These are phyloP conservation scores for Cacatua alba DNA, from an alignment of 2,113 vertebrate genomes.

Conservation along the genomic window DNA sequence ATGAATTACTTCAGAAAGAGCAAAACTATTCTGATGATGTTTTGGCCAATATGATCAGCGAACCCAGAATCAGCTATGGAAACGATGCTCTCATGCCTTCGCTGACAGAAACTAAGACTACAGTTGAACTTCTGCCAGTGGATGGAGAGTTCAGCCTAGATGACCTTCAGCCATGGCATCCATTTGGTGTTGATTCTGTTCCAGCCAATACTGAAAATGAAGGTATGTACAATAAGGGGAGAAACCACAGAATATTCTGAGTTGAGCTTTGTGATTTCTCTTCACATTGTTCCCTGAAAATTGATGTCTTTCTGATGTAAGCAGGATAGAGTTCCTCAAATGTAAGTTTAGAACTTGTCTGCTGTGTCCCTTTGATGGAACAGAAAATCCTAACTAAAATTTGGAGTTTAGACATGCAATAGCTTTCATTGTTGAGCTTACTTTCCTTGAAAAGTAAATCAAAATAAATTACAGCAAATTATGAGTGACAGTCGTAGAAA, in stretches of 20 bases:
- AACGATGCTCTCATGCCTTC: constrained; percentile 97
- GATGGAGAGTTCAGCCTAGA: constrained; percentile 87
- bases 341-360: background rate
- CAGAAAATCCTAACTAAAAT: background rate
- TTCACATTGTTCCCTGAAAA: background rate
- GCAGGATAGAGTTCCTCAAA: background rate
- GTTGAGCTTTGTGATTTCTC: background rate
- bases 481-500: background rate
- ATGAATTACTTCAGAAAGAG: constrained; percentile 94
- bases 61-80: constrained; percentile 94
- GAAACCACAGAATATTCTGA: background rate
- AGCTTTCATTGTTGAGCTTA: background rate
- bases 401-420: background rate
- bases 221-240: constrained; percentile 73
- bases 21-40: constrained; percentile 94
- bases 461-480: background rate
- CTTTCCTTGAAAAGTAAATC: background rate
- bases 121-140: constrained; percentile 88
- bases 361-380: background rate
- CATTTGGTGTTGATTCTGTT: constrained; percentile 90
- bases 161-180: constrained; percentile 90
- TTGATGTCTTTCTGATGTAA: background rate
- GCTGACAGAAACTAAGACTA: constrained; percentile 88
- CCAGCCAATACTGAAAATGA: constrained; percentile 96
- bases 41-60: constrained; percentile 92